Percentiles rank a stretch among this genome's conserved stretches.
These are phyloP conservation scores for Loripinus fragilis DNA, from an alignment of 2,888 invertebrate species.

Conservation along the genomic window DNA sequence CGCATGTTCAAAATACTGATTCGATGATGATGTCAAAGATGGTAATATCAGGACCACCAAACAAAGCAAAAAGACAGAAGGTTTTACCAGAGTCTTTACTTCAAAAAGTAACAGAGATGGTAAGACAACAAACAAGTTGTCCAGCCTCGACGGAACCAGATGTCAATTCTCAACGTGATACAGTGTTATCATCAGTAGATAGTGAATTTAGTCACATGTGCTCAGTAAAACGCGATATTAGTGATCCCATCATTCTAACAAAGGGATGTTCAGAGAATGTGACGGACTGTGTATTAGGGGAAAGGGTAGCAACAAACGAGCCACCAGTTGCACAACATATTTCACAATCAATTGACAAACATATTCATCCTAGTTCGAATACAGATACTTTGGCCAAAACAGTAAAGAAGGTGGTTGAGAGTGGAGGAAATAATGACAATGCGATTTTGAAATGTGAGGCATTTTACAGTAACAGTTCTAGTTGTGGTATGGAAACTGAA, in stretches of 20 bases:
- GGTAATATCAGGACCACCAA: slow-evolving; percentile 26
- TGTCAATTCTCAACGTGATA: too few relatives aligned
- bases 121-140: slow-evolving; percentile 23
- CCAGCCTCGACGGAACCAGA: background rate
- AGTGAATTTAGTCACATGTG: too few relatives aligned
- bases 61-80: slow-evolving; percentile 18
- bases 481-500: background rate
- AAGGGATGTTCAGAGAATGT: too few relatives aligned
- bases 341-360: background rate
- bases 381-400: too few relatives aligned
- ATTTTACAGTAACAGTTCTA: background rate
- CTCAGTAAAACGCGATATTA: too few relatives aligned
- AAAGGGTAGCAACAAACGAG: background rate
- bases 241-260: too few relatives aligned
- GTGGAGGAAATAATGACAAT: background rate
- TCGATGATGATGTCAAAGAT: slow-evolving; percentile 24
- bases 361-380: background rate
- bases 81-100: slow-evolving; percentile 40
- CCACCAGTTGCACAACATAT: background rate
- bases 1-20: background rate
- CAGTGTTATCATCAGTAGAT: too few relatives aligned
- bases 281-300: too few relatives aligned
- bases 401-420: background rate
- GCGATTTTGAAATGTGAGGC: background rate
- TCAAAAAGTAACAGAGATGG: slow-evolving; percentile 42